Conservation (phyloP, 92 coral and sea anemone genomes). For the Nematostella vectensis region DNA sequence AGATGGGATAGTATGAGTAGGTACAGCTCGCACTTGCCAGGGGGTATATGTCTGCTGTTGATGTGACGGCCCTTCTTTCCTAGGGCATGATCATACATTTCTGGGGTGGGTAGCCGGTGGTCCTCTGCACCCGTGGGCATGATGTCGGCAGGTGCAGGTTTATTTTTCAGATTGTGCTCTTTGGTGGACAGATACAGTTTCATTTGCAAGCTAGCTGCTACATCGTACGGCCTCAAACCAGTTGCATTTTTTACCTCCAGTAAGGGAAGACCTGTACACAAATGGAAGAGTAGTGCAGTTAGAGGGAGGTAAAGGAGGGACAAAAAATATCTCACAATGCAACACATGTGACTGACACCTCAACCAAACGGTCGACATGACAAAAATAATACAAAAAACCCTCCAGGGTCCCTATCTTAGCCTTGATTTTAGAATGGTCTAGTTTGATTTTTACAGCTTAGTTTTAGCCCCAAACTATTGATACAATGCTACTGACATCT, state of each 20-base stretch:
- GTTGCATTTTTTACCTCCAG: slow-evolving; percentile 52
- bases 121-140: background rate
- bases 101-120: slow-evolving; percentile 16
- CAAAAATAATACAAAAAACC: too few species aligned
- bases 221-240: slow-evolving; percentile 46
- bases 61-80: slow-evolving; percentile 22
- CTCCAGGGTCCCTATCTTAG: too few species aligned
- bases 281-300: background rate
- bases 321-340: too few species aligned
- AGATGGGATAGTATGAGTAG: slow-evolving; percentile 52
- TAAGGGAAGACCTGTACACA: slow-evolving; percentile 49
- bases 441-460: too few species aligned
- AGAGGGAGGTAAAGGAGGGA: background rate
- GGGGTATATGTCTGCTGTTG: slow-evolving; percentile 16
- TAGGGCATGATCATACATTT: slow-evolving; percentile 13
- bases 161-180: slow-evolving; percentile 18
- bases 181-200: slow-evolving; percentile 25
- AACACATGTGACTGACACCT: too few species aligned
- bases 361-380: too few species aligned
- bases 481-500: too few species aligned
- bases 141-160: slow-evolving; percentile 3
- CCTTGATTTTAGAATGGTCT: too few species aligned
- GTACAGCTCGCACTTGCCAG: slow-evolving; percentile 46
- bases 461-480: too few species aligned
- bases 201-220: slow-evolving; percentile 26